Conservation (phyloP, 2,113 vertebrate species). For the Varanus komodoensis region DNA sequence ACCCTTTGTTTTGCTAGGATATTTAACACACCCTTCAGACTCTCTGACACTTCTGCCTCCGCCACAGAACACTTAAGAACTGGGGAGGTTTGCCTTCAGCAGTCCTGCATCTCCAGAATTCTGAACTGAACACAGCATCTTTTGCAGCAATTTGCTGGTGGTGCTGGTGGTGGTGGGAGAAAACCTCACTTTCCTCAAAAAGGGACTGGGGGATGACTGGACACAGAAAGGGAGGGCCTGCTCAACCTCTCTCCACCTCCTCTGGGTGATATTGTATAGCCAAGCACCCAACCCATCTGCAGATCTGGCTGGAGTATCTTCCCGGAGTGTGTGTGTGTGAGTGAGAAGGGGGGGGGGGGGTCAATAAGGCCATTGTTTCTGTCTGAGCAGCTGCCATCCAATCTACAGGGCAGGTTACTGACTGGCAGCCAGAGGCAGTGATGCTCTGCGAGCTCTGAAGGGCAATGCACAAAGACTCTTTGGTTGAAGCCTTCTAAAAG, state of each 20-base stretch:
- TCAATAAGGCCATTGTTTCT: constrained; percentile 22
- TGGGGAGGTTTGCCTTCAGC: neutral
- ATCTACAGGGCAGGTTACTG: neutral
- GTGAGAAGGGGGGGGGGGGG: neutral
- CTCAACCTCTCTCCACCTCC: neutral
- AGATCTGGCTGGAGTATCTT: neutral
- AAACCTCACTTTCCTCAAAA: neutral
- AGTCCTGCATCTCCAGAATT: neutral
- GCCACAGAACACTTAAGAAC: neutral
- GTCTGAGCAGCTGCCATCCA: constrained; percentile 1
- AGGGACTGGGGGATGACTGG: too few relatives aligned
- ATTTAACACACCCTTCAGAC: neutral
- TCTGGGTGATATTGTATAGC: neutral
- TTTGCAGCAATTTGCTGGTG: neutral
- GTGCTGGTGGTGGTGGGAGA: too few relatives aligned
- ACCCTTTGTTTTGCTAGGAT: neutral
- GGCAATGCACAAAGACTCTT: constrained; percentile 3
- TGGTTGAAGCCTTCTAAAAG: neutral
- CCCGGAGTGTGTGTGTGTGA: too few relatives aligned
- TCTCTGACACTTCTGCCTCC: neutral
- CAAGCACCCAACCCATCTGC: neutral
- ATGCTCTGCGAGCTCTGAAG: neutral
- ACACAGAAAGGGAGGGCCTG: neutral
- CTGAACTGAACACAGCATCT: neutral
- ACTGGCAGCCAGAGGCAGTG: neutral